These are phyloP conservation scores for Phoeniculus purpureus DNA, from an alignment of 2,797 vertebrate genomes.

Conservation along the genomic window DNA sequence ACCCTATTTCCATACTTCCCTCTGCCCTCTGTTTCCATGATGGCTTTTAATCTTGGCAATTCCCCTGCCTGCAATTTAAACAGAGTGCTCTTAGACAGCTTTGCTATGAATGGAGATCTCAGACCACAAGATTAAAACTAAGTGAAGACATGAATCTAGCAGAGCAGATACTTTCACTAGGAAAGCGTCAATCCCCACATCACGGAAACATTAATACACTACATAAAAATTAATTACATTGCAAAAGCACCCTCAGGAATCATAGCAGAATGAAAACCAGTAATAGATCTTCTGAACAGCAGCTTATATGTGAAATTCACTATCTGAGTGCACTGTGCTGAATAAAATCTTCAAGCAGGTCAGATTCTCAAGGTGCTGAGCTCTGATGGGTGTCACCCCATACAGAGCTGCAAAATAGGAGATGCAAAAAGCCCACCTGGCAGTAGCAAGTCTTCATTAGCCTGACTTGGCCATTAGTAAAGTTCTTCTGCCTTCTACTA, in stretches of 20 bases:
- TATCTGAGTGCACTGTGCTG: neutral
- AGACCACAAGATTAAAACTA: conserved; percentile 27
- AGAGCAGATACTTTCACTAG: conserved; percentile 11
- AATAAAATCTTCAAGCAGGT: conserved; percentile 44
- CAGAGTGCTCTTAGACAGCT: conserved; percentile 12
- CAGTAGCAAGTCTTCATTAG: conserved; percentile 1
- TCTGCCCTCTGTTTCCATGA: neutral
- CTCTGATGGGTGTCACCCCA: neutral
- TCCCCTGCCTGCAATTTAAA: neutral
- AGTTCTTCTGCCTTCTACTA: neutral
- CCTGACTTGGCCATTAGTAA: neutral
- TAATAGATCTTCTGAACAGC: conserved; percentile 16
- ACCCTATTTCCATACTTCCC: neutral
- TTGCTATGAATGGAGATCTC: neutral
- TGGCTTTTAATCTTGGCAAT: conserved; percentile 9
- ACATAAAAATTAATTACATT: conserved; percentile 64
- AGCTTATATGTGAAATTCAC: neutral
- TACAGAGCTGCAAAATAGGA: neutral
- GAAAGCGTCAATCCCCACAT: neutral
- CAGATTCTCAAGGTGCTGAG: conserved; percentile 13
- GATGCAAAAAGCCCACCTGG: neutral
- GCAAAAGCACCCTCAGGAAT: conserved; percentile 48
- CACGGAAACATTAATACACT: neutral
- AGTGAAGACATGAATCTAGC: conserved; percentile 32
- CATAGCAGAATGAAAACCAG: conserved; percentile 16